phyloP scores from a whole-genome alignment of 2,113 vertebrate species.

The Saccopteryx bilineata region DNA sequence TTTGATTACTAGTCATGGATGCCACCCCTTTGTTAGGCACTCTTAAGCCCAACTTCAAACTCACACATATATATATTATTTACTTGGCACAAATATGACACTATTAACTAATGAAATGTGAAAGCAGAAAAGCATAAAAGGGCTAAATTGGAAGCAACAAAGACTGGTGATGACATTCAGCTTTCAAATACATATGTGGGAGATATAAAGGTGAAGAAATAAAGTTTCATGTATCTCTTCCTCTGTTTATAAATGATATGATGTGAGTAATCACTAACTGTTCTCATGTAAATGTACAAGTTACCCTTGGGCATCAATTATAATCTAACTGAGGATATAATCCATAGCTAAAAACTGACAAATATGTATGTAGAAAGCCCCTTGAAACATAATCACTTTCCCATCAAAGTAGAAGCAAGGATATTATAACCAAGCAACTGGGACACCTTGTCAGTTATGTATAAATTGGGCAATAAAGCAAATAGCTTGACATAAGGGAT shows the following conservation, averaged over 20 bases:
- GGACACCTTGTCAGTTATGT: constrained; percentile 56
- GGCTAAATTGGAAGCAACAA: neutral
- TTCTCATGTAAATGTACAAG: constrained; percentile 54
- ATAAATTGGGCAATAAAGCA: constrained; percentile 68
- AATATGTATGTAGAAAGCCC: constrained; percentile 34
- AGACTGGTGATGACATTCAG: neutral
- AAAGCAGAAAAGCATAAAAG: constrained; percentile 63
- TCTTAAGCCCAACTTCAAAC: constrained; percentile 47
- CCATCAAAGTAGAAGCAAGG: constrained; percentile 62
- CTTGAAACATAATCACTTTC: constrained; percentile 69
- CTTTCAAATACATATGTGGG: constrained; percentile 35
- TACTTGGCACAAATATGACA: constrained; percentile 44
- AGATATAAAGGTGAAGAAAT: constrained; percentile 56
- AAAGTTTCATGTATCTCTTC: constrained; percentile 25
- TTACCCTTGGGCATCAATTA: constrained; percentile 77
- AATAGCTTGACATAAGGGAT: constrained; percentile 57
- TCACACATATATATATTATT: constrained; percentile 57
- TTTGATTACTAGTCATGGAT: neutral
- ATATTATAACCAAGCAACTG: constrained; percentile 57
- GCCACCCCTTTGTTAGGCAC: neutral
- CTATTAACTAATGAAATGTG: constrained; percentile 75
- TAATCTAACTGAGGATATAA: constrained; percentile 65
- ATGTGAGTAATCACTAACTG: constrained; percentile 44
- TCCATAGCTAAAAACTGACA: constrained; percentile 60
- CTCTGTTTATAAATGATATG: constrained; percentile 45